Conservation (phyloP, 64 coral and sea anemone species). For the Anthopleura sola region DNA sequence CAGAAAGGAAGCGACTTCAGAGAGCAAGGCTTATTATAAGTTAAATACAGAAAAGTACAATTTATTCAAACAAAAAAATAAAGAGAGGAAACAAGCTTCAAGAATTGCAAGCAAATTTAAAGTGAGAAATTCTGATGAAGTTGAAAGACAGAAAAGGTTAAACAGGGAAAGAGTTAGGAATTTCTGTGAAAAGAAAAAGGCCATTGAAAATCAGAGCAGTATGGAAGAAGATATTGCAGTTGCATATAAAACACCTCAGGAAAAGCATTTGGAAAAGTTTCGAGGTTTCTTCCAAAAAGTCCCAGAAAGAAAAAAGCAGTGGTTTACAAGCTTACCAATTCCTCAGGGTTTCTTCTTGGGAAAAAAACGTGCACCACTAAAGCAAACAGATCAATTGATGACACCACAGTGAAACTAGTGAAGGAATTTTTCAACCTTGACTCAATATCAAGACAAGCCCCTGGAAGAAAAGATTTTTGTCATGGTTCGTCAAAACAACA, state of each 20-base stretch:
- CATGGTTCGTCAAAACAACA: not conserved
- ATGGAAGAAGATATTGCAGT: constrained; percentile 10
- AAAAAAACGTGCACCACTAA: constrained; percentile 21
- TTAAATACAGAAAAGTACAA: too few species aligned
- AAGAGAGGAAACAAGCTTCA: too few species aligned
- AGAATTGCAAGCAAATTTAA: too few species aligned
- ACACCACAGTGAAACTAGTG: constrained; percentile 21
- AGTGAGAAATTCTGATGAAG: too few species aligned
- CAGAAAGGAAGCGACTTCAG: too few species aligned
- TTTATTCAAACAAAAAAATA: too few species aligned
- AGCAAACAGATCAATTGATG: constrained; percentile 5
- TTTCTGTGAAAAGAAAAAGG: too few species aligned
- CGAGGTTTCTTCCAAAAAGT: constrained; percentile 17
- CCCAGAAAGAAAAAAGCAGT: constrained; percentile 45
- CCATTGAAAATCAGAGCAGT: too few species aligned
- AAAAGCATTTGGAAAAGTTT: constrained; percentile 24
- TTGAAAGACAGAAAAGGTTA: constrained; percentile 13
- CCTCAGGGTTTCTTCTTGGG: not conserved
- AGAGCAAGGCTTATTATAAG: too few species aligned
- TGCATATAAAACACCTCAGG: constrained; percentile 41
- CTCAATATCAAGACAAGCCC: constrained; percentile 39
- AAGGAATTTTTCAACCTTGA: constrained; percentile 22
- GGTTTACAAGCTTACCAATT: constrained; percentile 30
- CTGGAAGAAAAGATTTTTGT: constrained; percentile 42
- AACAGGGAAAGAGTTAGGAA: constrained; percentile 45